A percentile compares a stretch with the other conserved stretches of the same genome.
Evolutionary conservation across 2,797 vertebrate genomes (phyloP).

Genomic region (Crenuchus spilurus): DNA sequence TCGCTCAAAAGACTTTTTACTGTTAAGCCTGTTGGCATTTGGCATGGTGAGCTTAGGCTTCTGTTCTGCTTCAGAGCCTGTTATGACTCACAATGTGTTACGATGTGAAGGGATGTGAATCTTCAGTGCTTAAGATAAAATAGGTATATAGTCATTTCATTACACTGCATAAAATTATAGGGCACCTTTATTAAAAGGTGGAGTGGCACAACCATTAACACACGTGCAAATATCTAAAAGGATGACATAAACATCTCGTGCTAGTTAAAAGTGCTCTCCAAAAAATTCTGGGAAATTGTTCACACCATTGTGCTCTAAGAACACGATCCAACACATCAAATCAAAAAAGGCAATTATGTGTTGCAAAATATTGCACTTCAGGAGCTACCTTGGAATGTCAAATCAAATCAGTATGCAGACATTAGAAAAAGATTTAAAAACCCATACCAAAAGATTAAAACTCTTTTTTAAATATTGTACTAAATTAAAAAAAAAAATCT

Average conservation of each 20-base stretch:
- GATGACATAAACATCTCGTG: slow-evolving; percentile 69
- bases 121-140: too few species aligned
- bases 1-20: too few species aligned
- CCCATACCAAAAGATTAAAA: slow-evolving; percentile 47
- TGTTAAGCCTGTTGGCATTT: too few species aligned
- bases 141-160: too few species aligned
- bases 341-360: slow-evolving; percentile 62
- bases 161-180: slow-evolving; percentile 35
- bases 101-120: too few species aligned
- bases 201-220: slow-evolving; percentile 80
- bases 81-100: too few species aligned
- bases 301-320: slow-evolving; percentile 75
- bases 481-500: slow-evolving; percentile 49
- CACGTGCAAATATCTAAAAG: slow-evolving; percentile 78
- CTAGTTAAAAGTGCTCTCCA: slow-evolving; percentile 76
- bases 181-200: slow-evolving; percentile 91
- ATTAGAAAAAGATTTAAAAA: slow-evolving; percentile 54
- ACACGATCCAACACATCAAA: slow-evolving; percentile 62
- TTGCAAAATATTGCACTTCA: slow-evolving; percentile 84
- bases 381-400: slow-evolving; percentile 70
- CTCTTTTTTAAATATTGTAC: slow-evolving; percentile 69
- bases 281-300: slow-evolving; percentile 59
- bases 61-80: too few species aligned
- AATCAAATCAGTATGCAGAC: slow-evolving; percentile 69
- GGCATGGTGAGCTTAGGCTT: too few species aligned